Evolutionary conservation across 2,113 vertebrate genomes (phyloP).

Genomic region (Steatornis caripensis): DNA sequence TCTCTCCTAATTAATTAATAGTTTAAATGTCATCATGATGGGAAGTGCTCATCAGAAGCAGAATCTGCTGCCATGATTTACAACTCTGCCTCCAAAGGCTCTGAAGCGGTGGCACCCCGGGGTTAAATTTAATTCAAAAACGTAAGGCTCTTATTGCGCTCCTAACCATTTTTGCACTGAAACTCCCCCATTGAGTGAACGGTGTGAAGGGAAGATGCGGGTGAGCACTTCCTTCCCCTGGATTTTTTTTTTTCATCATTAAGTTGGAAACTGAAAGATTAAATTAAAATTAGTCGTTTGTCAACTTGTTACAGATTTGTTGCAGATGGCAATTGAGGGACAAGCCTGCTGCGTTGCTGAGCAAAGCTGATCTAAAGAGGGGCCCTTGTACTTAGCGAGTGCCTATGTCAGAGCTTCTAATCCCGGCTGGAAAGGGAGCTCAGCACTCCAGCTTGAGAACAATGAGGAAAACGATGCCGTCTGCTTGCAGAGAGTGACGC

Average conservation of each 20-base stretch:
- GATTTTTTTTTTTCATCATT: not conserved
- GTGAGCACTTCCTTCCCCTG: constrained; percentile 17
- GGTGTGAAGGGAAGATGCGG: constrained; percentile 60
- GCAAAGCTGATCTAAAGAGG: constrained; percentile 2
- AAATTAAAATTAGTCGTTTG: constrained; percentile 76
- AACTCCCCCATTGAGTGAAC: constrained; percentile 63
- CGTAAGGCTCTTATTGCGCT: constrained; percentile 65
- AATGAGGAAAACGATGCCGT: not conserved
- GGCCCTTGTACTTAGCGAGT: not conserved
- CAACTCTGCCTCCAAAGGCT: constrained; percentile 63
- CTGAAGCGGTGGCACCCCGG: constrained; percentile 73
- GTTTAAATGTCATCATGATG: constrained; percentile 85
- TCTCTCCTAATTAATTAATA: constrained; percentile 84
- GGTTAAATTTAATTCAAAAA: constrained; percentile 81
- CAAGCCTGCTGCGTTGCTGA: constrained; percentile 44
- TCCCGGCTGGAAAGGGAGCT: constrained; percentile 2
- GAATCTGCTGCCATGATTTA: constrained; percentile 77
- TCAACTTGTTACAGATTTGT: constrained; percentile 71
- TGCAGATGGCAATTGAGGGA: constrained; percentile 64
- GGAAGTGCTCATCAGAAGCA: constrained; percentile 78
- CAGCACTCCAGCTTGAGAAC: not conserved
- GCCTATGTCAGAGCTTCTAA: not conserved
- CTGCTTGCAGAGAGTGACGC: not conserved
- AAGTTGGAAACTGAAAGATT: constrained; percentile 65
- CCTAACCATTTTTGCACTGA: constrained; percentile 58